Conservation (phyloP, 2,797 vertebrate genomes). For the Platalea minor region DNA sequence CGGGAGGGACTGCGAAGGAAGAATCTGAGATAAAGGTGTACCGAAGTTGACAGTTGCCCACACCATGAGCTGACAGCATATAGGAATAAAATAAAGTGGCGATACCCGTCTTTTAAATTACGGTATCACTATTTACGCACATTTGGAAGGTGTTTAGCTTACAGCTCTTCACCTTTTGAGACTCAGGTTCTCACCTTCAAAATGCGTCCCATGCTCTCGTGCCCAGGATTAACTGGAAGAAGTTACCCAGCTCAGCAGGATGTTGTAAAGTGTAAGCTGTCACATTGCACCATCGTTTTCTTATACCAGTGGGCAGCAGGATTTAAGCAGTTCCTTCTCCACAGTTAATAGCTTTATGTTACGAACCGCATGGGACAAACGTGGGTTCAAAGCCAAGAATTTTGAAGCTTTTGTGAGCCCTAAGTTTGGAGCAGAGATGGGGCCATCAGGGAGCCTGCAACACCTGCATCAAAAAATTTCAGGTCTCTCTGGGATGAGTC, state of each 20-base stretch:
- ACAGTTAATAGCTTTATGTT: background rate
- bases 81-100: background rate
- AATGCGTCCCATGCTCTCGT: background rate
- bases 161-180: background rate
- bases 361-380: background rate
- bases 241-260: background rate
- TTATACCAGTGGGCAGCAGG: background rate
- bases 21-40: background rate
- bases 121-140: background rate
- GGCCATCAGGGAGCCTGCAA: background rate
- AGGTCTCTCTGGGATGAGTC: background rate
- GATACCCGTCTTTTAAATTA: background rate
- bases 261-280: background rate
- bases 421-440: background rate
- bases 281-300: background rate
- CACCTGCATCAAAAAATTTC: background rate
- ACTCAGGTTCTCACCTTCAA: background rate
- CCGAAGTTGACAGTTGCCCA: background rate
- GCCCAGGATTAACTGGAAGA: background rate
- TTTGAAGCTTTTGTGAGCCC: background rate
- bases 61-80: rapidly evolving
- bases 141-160: background rate
- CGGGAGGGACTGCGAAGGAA: background rate
- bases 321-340: background rate
- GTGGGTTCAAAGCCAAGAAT: background rate